phyloP scores from a whole-genome alignment of 2,797 vertebrate genomes.

The Florisuga fusca region DNA sequence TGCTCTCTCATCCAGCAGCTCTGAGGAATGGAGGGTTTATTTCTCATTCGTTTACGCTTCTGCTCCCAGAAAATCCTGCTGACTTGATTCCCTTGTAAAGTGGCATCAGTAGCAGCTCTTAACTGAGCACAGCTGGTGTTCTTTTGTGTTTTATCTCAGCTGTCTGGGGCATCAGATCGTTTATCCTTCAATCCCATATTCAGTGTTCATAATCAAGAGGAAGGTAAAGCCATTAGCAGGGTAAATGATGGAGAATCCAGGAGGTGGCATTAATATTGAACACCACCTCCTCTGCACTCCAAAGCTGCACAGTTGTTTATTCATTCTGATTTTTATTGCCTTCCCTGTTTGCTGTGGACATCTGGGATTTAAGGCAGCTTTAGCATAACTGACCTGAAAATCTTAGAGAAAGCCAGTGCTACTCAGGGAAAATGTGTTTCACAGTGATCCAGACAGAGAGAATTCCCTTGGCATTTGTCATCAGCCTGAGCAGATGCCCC shows the following conservation, averaged over 20 bases:
- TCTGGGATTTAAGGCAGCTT: not conserved
- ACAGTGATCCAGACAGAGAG: not conserved
- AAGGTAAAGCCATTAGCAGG: not conserved
- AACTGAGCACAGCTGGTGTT: not conserved
- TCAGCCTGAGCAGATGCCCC: fast-evolving
- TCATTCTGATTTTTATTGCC: not conserved
- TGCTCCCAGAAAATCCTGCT: not conserved
- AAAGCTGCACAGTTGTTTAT: not conserved
- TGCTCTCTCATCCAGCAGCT: not conserved
- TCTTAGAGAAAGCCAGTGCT: not conserved
- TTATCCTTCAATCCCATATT: not conserved
- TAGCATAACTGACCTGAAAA: not conserved
- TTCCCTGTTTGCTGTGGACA: not conserved
- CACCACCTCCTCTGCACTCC: not conserved
- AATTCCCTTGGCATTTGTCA: not conserved
- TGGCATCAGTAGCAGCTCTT: not conserved
- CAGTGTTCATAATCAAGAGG: not conserved
- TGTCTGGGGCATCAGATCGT: not conserved
- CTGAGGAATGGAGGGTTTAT: not conserved
- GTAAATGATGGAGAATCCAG: not conserved
- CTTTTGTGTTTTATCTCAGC: not conserved
- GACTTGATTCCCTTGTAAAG: not conserved
- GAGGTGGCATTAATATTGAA: not conserved
- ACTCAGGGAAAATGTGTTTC: not conserved
- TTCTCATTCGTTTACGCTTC: not conserved